These are phyloP conservation scores for Cydia strobilella DNA, from an alignment of 1,140 invertebrate genomes.

Conservation along the genomic window DNA sequence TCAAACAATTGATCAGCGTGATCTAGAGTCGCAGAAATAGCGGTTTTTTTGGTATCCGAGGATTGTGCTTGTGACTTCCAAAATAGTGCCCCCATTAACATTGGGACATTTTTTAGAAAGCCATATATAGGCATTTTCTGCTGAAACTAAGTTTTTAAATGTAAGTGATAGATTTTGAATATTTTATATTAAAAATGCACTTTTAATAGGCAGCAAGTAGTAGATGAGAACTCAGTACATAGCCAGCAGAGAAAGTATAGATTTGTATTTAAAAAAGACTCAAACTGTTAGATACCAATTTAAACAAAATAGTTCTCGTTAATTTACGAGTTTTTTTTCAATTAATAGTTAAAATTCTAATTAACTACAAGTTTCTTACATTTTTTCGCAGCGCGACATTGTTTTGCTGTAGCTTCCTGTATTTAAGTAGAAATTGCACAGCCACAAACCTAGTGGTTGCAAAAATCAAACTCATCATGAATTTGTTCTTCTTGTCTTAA, in stretches of 20 bases:
- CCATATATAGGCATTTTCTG: not conserved
- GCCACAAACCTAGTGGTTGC: not conserved
- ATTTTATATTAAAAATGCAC: too few relatives aligned
- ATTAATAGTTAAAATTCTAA: too few relatives aligned
- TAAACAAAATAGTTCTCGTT: too few relatives aligned
- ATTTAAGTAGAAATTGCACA: not conserved
- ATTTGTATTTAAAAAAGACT: too few relatives aligned
- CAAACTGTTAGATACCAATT: too few relatives aligned
- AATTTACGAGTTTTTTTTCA: too few relatives aligned
- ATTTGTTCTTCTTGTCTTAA: not conserved
- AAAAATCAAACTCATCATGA: not conserved
- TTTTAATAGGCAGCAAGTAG: too few relatives aligned
- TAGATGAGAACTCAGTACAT: too few relatives aligned
- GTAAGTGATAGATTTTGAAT: not conserved
- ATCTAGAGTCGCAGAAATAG: slow-evolving; percentile 45
- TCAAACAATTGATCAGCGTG: slow-evolving; percentile 75
- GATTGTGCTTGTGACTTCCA: slow-evolving; percentile 39
- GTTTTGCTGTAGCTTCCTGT: not conserved
- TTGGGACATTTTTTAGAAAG: not conserved
- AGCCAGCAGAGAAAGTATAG: too few relatives aligned
- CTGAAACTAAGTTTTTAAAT: not conserved
- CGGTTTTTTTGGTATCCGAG: slow-evolving; percentile 36
- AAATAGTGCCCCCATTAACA: slow-evolving; percentile 3
- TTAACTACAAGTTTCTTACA: not conserved
- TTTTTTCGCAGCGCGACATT: not conserved